Conservation (phyloP, 2,888 invertebrate genomes). For the Cataglyphis albicans region DNA sequence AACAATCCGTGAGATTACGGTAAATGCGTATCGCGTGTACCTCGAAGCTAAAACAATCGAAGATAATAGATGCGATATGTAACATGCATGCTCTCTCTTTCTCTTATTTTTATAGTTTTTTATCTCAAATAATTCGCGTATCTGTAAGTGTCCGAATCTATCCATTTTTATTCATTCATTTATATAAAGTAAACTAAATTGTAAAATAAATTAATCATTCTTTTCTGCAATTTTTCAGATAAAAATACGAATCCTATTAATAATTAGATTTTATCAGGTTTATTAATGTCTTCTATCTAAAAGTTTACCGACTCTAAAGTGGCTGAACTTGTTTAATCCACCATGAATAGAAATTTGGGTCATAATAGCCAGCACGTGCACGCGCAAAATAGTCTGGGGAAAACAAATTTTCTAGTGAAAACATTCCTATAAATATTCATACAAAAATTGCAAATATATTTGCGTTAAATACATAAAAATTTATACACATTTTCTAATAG, state of each 20-base stretch:
- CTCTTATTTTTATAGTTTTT: background rate
- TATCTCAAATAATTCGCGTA: background rate
- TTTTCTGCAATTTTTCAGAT: background rate
- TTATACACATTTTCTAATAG: background rate
- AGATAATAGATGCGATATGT: background rate
- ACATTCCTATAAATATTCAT: background rate
- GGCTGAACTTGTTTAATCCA: background rate
- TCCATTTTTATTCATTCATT: background rate
- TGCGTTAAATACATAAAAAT: background rate
- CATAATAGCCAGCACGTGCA: constrained; percentile 6
- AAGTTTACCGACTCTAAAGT: constrained; percentile 5
- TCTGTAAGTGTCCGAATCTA: background rate
- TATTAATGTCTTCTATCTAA: background rate
- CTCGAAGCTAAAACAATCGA: background rate
- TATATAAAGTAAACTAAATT: background rate
- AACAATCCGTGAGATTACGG: background rate
- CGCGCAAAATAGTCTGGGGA: background rate
- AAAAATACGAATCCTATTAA: background rate
- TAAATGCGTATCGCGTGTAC: background rate
- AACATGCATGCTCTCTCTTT: background rate
- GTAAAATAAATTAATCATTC: background rate
- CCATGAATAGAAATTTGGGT: background rate
- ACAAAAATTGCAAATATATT: background rate
- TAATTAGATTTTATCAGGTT: background rate
- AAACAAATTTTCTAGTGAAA: constrained; percentile 12